Conservation (phyloP, 2,888 invertebrate species). For the Campoletis raptor region DNA sequence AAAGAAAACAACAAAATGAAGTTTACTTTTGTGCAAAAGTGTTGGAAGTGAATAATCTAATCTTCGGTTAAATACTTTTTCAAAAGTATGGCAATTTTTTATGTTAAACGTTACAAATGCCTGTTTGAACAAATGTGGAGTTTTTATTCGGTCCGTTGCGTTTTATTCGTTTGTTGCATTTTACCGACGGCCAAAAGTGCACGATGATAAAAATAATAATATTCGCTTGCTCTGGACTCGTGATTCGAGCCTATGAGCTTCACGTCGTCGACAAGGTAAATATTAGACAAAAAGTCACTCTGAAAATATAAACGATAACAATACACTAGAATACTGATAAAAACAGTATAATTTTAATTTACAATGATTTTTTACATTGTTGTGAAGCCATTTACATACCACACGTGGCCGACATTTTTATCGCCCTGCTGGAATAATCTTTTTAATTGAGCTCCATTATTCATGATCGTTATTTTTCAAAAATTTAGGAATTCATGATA, state of each 20-base stretch:
- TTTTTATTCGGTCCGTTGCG: background rate
- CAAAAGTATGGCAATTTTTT: background rate
- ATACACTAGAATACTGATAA: background rate
- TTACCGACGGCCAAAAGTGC: constrained; percentile 31
- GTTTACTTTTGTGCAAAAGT: background rate
- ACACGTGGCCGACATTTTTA: background rate
- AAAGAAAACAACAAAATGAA: background rate
- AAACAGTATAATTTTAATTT: background rate
- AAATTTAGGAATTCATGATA: background rate
- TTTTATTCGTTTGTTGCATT: background rate
- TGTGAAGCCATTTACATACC: background rate
- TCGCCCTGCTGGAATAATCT: background rate
- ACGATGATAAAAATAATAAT: constrained; percentile 23
- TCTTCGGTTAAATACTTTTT: background rate
- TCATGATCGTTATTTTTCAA: background rate
- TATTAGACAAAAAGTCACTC: background rate
- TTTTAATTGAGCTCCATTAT: background rate
- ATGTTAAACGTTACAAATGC: background rate
- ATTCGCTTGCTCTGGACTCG: background rate
- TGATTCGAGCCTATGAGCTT: background rate
- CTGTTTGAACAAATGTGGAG: background rate
- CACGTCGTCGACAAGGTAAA: background rate
- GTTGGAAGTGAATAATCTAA: background rate
- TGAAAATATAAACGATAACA: background rate
- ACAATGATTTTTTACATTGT: background rate